phyloP scores from a whole-genome alignment of 2,113 vertebrate genomes.

The Stomatorhinus ivindoensis region DNA sequence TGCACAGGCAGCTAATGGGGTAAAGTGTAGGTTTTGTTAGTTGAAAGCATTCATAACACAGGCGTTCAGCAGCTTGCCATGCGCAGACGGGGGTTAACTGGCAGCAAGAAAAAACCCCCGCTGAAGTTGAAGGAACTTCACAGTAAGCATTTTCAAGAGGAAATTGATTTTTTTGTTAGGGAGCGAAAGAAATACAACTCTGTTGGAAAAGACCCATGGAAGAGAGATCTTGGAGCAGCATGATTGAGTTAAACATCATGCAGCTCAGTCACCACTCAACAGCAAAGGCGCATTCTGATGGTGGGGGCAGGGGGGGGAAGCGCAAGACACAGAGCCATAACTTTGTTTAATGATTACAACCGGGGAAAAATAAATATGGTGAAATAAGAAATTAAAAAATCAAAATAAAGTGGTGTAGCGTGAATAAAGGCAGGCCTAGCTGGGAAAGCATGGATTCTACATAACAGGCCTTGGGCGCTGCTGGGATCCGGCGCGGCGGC shows the following conservation, averaged over 20 bases:
- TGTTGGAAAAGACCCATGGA: neutral
- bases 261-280: neutral
- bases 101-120: neutral
- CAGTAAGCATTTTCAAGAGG: conserved; percentile 8
- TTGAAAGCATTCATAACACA: neutral
- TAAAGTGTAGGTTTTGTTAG: neutral
- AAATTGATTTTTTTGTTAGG: conserved; percentile 11
- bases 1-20: neutral
- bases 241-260: conserved; percentile 8
- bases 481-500: neutral
- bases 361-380: neutral
- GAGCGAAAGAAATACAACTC: neutral
- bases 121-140: conserved; percentile 1
- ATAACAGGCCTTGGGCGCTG: neutral
- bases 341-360: neutral
- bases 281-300: neutral
- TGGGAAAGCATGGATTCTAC: neutral
- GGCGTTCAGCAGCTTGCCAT: neutral
- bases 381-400: neutral
- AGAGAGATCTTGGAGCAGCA: neutral
- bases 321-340: neutral
- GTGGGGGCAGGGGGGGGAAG: neutral
- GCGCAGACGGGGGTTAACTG: neutral
- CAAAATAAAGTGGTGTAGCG: neutral
- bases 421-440: neutral